Conservation (phyloP, 2,797 vertebrate genomes). For the Danio aesculapii region DNA sequence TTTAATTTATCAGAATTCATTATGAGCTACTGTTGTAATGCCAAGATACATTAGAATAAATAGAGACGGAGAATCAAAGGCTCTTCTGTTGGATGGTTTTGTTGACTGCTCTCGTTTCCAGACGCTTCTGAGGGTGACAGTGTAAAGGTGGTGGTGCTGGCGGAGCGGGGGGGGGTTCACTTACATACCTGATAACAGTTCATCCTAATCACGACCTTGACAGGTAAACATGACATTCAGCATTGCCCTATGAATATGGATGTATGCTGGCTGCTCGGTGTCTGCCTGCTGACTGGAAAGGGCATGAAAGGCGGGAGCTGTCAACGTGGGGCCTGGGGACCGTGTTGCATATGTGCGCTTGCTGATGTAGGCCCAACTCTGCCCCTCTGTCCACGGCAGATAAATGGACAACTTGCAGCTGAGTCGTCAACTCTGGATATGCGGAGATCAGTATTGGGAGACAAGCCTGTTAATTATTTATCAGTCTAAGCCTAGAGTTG, state of each 20-base stretch:
- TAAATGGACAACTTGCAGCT: conserved; percentile 72
- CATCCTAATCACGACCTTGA: conserved; percentile 75
- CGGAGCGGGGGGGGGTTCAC: conserved; percentile 45
- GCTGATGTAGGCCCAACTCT: conserved; percentile 51
- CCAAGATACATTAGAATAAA: conserved; percentile 77
- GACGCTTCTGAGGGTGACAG: conserved; percentile 57
- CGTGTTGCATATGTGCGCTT: conserved; percentile 1
- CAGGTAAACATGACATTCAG: conserved; percentile 75
- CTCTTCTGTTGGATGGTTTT: conserved; percentile 70
- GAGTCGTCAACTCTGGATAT: conserved; percentile 68
- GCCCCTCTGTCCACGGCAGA: conserved; percentile 63
- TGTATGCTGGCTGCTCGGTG: conserved; percentile 51
- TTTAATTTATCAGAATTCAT: conserved; percentile 84
- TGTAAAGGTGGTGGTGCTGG: conserved; percentile 40
- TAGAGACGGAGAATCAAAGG: conserved; percentile 78
- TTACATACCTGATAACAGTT: conserved; percentile 72
- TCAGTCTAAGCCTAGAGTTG: conserved; percentile 46
- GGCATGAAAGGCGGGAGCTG: conserved; percentile 67
- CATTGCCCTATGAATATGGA: conserved; percentile 70
- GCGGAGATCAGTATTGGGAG: background rate
- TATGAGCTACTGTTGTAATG: conserved; percentile 77
- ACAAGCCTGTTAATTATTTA: conserved; percentile 68
- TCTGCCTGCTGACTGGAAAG: conserved; percentile 65
- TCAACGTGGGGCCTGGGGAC: conserved; percentile 62
- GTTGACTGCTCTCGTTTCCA: conserved; percentile 68